Base-by-base conservation (phyloP, 2,113 vertebrate species). In the Archilochus colubris region DNA sequence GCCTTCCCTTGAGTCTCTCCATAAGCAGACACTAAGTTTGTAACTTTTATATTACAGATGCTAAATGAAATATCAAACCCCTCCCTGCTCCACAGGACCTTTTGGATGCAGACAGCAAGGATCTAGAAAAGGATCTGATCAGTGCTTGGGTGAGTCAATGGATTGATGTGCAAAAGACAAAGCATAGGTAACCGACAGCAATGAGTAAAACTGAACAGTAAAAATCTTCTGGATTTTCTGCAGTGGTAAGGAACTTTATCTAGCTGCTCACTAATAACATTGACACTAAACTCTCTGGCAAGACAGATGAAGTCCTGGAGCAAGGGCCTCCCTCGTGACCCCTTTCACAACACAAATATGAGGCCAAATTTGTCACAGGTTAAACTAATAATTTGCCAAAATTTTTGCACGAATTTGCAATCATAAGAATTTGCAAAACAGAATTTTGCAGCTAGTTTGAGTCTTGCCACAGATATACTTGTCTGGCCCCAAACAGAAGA, bases 241-340 rank as follows among this genome's bases (percentile, higher is more conserved):
- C 27, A 63, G 59, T 23, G 31, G 6, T n/a, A 46, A 51, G 51
- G 55, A 77, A 15, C 15, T 46, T 15, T 55, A 43, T 43, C 7
- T 74, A 54, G 27, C 55, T 51, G n/a, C 68, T 88, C 7, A 36
- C 16, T 57, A 54, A 22, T 10, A 44, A 36, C 21, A 17, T 43
- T 33, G 12, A 7, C 15, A 17, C 12, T 30, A 61, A 12, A 50
- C 10, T 73, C 36, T 51, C 22, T 66, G 24, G 53, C 20, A 79
- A 46, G 58, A 61, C 0, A 1, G 53, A 16, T 10, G 40, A 12
- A 27, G 57, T 17, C 30, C 53, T 33, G 50, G 38, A 69, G 27
- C 16, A 58, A 57, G 0, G 1, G 17, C 23, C 48, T 72, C 57
- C 4, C 4, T 24, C 0, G 0, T 27, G 22, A 25, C 10, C 12